These are phyloP conservation scores for Sardinella longiceps DNA, from an alignment of 2,797 vertebrate species.

Conservation along the genomic window DNA sequence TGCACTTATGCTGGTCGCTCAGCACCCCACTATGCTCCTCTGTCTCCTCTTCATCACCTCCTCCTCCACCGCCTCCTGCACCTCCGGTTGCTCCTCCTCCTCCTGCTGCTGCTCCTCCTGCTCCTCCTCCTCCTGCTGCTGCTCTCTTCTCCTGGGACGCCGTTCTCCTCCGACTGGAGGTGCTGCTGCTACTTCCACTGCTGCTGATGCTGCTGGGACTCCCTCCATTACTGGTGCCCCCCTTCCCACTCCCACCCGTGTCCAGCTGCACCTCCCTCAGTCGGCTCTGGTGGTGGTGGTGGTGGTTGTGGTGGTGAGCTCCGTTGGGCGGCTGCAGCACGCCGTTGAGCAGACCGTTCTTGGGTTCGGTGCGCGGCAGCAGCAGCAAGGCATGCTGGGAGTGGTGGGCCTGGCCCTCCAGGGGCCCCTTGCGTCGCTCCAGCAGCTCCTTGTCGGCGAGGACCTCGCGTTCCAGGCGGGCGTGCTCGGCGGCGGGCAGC, in stretches of 20 bases:
- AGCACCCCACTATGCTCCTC: constrained; percentile 81
- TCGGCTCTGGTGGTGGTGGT: constrained; percentile 73
- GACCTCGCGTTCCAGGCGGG: constrained; percentile 90
- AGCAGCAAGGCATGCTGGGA: constrained; percentile 80
- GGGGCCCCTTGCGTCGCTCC: constrained; percentile 90
- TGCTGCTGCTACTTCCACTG: constrained; percentile 77
- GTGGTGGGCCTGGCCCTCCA: constrained; percentile 90
- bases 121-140: constrained; percentile 54
- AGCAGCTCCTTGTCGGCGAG: constrained; percentile 91
- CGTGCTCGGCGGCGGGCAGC: constrained; percentile 87
- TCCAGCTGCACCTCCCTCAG: constrained; percentile 82
- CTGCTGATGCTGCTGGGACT: neutral
- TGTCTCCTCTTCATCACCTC: neutral
- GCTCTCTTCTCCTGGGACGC: constrained; percentile 71
- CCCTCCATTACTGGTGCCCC: neutral
- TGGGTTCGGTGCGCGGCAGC: constrained; percentile 97
- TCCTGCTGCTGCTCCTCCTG: constrained; percentile 63
- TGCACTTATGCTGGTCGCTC: constrained; percentile 96
- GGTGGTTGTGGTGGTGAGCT: neutral
- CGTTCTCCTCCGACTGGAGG: constrained; percentile 75
- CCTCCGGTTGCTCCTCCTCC: neutral
- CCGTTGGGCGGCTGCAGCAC: constrained; percentile 70
- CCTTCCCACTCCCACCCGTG: neutral
- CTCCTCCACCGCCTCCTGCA: neutral
- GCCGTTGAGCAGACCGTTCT: constrained; percentile 83